Conservation (phyloP, 2,113 vertebrate species). For the Cyanistes caeruleus region DNA sequence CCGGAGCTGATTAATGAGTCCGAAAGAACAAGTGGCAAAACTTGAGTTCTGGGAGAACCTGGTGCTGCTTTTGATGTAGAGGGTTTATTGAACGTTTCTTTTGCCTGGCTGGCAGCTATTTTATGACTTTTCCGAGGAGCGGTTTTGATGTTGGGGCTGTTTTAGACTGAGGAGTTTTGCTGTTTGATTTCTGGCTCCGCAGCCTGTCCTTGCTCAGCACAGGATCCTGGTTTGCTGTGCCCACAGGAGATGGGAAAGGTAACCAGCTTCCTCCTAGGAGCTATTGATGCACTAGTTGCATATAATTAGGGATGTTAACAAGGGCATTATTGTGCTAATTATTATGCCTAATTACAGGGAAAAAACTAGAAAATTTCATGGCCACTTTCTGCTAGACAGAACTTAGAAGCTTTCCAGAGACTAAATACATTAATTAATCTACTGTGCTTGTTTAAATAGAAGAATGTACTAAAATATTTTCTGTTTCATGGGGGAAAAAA, state of each 20-base stretch:
- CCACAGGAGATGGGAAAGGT: not conserved
- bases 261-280: not conserved
- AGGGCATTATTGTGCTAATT: slow-evolving; percentile 52
- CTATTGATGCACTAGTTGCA: not conserved
- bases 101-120: not conserved
- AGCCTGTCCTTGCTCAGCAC: not conserved
- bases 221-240: not conserved
- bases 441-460: not conserved
- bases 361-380: not conserved
- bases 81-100: not conserved
- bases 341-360: slow-evolving; percentile 31
- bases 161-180: not conserved
- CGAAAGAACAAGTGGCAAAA: not conserved
- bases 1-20: not conserved
- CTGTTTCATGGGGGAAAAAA: not conserved
- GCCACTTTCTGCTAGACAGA: slow-evolving; percentile 27
- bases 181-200: not conserved
- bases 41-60: not conserved
- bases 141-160: not conserved
- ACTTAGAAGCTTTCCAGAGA: not conserved
- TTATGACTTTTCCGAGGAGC: not conserved
- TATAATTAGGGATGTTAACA: slow-evolving; percentile 35
- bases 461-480: not conserved
- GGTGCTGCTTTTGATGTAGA: not conserved
- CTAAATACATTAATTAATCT: slow-evolving; percentile 38